Evolutionary conservation across 2,888 invertebrate species (phyloP), one percentile per base, ranked within the genome.

Genomic region (Osedax fenrisi): DNA sequence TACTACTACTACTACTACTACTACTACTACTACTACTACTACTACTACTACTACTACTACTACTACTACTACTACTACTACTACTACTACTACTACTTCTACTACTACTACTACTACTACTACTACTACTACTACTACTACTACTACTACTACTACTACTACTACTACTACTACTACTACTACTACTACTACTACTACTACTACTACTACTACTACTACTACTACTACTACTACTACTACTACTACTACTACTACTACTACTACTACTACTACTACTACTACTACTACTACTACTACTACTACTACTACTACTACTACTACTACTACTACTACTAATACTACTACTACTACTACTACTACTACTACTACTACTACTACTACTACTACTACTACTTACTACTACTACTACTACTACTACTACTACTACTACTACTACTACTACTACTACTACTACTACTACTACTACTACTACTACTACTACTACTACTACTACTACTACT

Each of bases 281-380:
- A 10, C 64, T 64, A n/a, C 64, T 64, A n/a, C 64, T 23, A n/a
- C 64, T 23, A n/a, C 64, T 23, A n/a, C 64, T 23, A n/a, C 64
- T 64, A n/a, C 64, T 64, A n/a, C 64, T 64, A n/a, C 64, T 64
- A n/a, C 64, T 64, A n/a, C 23, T 64, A n/a, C 64, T 64, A n/a
- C 23, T 64, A n/a, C 64, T 64, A n/a, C 64, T 64, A n/a, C 64
- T 64, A 10, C 64, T 22, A 41, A 5, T 41, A 41, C 41, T 41
- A 41, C 41, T 41, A 41, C 41, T 41, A 41, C 41, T 41, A 41
- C 41, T 41, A 41, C 41, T 41, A 41, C 41, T 41, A 41, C 41
- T 41, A 41, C 41, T 41, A 41, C 41, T 41, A 41, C 41, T 41
- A 41, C 41, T 41, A 41, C 41, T 41, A 41, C 41, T 41, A 41